A percentile compares a stretch with the other conserved stretches of the same genome.
These are phyloP conservation scores for Xanthorhoe spadicearia DNA, from an alignment of 2,888 invertebrate species.

Conservation along the genomic window DNA sequence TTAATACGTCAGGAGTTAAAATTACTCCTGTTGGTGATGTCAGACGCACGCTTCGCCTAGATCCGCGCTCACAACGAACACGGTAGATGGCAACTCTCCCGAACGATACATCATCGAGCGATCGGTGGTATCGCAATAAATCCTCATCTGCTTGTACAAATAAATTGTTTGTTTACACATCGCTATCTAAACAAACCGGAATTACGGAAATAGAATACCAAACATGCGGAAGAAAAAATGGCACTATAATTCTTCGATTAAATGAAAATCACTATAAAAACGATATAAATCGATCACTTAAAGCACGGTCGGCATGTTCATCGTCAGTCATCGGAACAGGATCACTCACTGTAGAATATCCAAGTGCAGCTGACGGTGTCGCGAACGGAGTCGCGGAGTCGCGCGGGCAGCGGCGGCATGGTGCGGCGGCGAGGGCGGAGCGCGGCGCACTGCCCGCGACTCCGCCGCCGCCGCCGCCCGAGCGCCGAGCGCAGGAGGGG, in stretches of 20 bases:
- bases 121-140: constrained; percentile 33
- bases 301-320: constrained; percentile 8
- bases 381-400: constrained; percentile 81
- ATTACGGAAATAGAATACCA: background rate
- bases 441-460: constrained; percentile 69
- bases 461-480: constrained; percentile 45
- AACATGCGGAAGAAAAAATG: constrained; percentile 18
- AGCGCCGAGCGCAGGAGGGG: constrained; percentile 65
- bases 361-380: constrained; percentile 90
- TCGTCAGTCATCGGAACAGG: constrained; percentile 27
- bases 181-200: constrained; percentile 9
- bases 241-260: constrained; percentile 3
- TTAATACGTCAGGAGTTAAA: constrained; percentile 81
- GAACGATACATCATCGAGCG: constrained; percentile 43
- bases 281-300: constrained; percentile 9
- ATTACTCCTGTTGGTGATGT: constrained; percentile 81
- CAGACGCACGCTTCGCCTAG: constrained; percentile 82
- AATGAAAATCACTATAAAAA: constrained; percentile 9
- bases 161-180: constrained; percentile 40
- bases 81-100: constrained; percentile 71
- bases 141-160: constrained; percentile 22
- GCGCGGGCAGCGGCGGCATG: constrained; percentile 80
- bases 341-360: constrained; percentile 90
- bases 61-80: constrained; percentile 72
- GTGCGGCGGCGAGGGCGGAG: constrained; percentile 69